Conservation (phyloP, 2,113 vertebrate species). For the Larimichthys crocea region DNA sequence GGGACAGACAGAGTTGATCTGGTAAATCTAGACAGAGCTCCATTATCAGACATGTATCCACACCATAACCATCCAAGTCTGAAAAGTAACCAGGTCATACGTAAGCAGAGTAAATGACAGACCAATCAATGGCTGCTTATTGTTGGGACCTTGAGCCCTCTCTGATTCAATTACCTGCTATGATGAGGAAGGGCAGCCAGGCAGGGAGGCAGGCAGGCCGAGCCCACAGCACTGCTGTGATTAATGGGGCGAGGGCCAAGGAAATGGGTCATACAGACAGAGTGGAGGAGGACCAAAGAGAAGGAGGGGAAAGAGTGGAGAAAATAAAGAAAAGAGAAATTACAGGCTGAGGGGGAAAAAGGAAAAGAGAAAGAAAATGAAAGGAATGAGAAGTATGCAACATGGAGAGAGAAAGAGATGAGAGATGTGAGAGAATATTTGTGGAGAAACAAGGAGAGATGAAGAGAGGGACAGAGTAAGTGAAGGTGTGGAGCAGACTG, state of each 20-base stretch:
- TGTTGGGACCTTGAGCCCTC: conserved; percentile 51
- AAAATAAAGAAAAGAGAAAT: background rate
- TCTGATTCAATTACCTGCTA: conserved; percentile 78
- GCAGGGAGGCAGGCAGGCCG: conserved; percentile 45
- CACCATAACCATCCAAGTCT: conserved; percentile 19
- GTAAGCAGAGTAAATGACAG: conserved; percentile 51
- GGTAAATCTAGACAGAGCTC: conserved; percentile 39
- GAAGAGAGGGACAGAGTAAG: background rate
- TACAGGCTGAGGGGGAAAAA: background rate
- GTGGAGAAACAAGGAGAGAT: background rate
- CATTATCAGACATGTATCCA: conserved; percentile 32
- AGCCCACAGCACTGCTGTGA: conserved; percentile 69
- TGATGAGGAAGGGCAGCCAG: conserved; percentile 75
- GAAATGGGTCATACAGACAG: conserved; percentile 80
- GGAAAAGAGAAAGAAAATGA: background rate
- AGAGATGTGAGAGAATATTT: background rate
- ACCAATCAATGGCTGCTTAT: conserved; percentile 74
- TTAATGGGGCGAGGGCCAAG: conserved; percentile 73
- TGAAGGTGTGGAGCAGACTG: background rate
- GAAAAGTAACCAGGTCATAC: conserved; percentile 48
- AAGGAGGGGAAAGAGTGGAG: background rate
- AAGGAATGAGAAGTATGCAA: no score
- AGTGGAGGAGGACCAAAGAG: conserved; percentile 7
- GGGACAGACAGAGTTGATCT: conserved; percentile 2
- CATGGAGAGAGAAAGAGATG: background rate